A percentile compares a stretch with the other conserved stretches of the same genome.
Conservation (phyloP, 1,140 invertebrate species). For the Leptinotarsa texana region DNA sequence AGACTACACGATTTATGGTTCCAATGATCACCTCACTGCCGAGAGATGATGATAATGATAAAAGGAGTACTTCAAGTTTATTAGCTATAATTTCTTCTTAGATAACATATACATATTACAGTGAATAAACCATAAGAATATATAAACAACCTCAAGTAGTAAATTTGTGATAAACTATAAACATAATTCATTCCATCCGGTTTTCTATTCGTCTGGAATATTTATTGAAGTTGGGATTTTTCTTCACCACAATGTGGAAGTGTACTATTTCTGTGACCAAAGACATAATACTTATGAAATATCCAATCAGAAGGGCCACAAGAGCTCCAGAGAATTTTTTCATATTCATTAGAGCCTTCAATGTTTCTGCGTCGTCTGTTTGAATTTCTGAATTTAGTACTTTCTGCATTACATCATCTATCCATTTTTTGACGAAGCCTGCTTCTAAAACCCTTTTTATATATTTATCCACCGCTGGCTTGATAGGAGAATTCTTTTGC, state of each 20-base stretch:
- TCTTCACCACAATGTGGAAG: slow-evolving; percentile 68
- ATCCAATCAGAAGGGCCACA: slow-evolving; percentile 70
- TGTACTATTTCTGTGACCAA: slow-evolving; percentile 67
- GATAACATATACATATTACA: too few species aligned
- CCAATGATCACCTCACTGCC: too few species aligned
- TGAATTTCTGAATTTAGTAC: slow-evolving; percentile 54
- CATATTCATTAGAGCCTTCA: slow-evolving; percentile 75
- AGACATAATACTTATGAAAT: slow-evolving; percentile 62
- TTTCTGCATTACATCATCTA: slow-evolving; percentile 69
- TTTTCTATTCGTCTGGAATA: slow-evolving; percentile 54
- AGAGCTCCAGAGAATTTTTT: slow-evolving; percentile 77
- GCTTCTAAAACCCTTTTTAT: slow-evolving; percentile 71
- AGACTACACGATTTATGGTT: too few species aligned
- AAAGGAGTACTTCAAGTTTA: too few species aligned
- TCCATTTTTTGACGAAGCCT: slow-evolving; percentile 78
- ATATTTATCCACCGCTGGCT: slow-evolving; percentile 68
- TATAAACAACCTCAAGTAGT: too few species aligned
- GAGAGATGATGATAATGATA: too few species aligned
- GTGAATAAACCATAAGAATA: too few species aligned
- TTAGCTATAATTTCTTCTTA: too few species aligned
- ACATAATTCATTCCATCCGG: background rate
- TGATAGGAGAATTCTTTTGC: slow-evolving; percentile 79
- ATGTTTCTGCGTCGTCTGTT: slow-evolving; percentile 55
- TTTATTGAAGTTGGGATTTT: slow-evolving; percentile 72
- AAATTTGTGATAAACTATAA: background rate